Evolutionary conservation across 1,140 invertebrate genomes (phyloP).

Genomic region (Trissolcus basalis): DNA sequence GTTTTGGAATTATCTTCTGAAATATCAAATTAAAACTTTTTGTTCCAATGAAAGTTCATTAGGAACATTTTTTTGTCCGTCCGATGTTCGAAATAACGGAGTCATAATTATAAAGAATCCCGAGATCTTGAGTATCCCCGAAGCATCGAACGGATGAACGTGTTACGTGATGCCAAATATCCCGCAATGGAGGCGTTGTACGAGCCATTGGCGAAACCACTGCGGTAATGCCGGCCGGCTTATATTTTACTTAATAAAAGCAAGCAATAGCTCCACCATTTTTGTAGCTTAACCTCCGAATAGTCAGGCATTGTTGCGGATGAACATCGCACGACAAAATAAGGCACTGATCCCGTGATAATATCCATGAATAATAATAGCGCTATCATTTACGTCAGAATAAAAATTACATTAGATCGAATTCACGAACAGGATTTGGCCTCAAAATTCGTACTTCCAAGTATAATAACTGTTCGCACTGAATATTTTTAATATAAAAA

Average conservation of each 20-base stretch:
- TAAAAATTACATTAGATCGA: constrained; percentile 36
- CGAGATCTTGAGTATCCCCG: not conserved
- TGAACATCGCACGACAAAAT: constrained; percentile 38
- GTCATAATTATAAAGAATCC: too few relatives aligned
- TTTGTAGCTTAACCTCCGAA: constrained; percentile 30
- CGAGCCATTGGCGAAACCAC: constrained; percentile 49
- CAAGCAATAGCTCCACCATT: constrained; percentile 37
- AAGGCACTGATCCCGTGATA: constrained; percentile 46
- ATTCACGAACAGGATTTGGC: constrained; percentile 18
- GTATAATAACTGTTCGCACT: not conserved
- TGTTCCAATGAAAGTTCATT: too few relatives aligned
- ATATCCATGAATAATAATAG: constrained; percentile 54
- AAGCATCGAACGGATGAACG: constrained; percentile 25
- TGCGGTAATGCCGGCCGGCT: constrained; percentile 56
- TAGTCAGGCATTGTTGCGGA: constrained; percentile 32
- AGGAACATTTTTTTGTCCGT: too few relatives aligned
- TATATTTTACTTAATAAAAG: constrained; percentile 62
- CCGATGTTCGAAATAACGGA: too few relatives aligned
- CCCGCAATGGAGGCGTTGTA: constrained; percentile 18
- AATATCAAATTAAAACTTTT: too few relatives aligned
- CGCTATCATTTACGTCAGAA: constrained; percentile 20
- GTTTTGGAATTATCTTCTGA: not conserved
- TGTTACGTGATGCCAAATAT: constrained; percentile 22
- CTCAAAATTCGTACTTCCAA: constrained; percentile 3
- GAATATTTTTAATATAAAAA: not conserved